These are phyloP conservation scores for Drosophila ananassae DNA, from an alignment of 1,140 invertebrate species.

Conservation along the genomic window DNA sequence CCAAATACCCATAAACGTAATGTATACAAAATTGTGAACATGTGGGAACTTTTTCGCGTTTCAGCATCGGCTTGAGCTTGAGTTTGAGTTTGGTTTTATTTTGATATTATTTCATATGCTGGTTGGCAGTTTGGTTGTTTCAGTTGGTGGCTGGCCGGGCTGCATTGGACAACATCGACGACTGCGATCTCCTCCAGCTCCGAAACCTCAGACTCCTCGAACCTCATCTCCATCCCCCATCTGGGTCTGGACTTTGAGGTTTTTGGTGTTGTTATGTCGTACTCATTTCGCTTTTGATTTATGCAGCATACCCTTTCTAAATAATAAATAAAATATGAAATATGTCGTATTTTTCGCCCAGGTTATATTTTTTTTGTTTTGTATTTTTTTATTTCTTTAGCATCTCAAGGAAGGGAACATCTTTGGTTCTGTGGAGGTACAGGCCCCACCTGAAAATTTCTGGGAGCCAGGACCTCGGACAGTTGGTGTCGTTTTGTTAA, in stretches of 20 bases:
- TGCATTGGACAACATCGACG: constrained; percentile 66
- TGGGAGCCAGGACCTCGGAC: constrained; percentile 10
- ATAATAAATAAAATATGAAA: constrained; percentile 83
- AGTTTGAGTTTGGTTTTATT: constrained; percentile 42
- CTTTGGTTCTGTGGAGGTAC: constrained; percentile 19
- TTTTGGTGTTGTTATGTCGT: constrained; percentile 82
- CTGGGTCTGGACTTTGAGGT: constrained; percentile 31
- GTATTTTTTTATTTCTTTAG: constrained; percentile 17
- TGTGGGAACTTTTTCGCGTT: constrained; percentile 74
- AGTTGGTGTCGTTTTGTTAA: constrained; percentile 80
- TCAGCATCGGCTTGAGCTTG: constrained; percentile 41
- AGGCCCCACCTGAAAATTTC: constrained; percentile 48
- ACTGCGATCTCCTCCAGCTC: constrained; percentile 37
- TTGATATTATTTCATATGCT: constrained; percentile 54
- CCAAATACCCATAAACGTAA: constrained; percentile 58
- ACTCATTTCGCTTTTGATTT: constrained; percentile 81
- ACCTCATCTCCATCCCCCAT: constrained; percentile 8
- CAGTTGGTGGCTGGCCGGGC: constrained; percentile 47
- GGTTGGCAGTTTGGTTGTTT: constrained; percentile 51
- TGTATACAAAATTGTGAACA: constrained; percentile 80
- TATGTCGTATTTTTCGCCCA: constrained; percentile 63
- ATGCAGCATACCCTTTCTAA: constrained; percentile 80
- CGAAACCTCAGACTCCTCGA: constrained; percentile 3
- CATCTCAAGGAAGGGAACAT: constrained; percentile 36
- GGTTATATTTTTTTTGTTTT: constrained; percentile 19